phyloP scores from a whole-genome alignment of 1,140 invertebrate genomes.

The Lordiphosa mommai region DNA sequence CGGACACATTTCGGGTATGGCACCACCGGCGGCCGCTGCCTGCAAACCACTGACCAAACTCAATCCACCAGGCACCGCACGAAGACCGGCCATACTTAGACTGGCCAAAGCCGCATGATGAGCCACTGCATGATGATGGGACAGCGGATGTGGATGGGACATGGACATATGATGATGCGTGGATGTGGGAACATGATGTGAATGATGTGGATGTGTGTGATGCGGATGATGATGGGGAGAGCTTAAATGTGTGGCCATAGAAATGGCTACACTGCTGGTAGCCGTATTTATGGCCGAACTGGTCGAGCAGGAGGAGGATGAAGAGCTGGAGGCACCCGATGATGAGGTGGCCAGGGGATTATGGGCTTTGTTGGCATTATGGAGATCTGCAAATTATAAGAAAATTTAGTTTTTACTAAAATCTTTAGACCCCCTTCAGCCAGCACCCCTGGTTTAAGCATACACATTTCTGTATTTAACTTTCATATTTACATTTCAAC shows the following conservation, averaged over 20 bases:
- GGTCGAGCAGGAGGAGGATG: slow-evolving; percentile 61
- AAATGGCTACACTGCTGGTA: slow-evolving; percentile 50
- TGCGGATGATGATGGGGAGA: slow-evolving; percentile 55
- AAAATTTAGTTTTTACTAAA: slow-evolving; percentile 13
- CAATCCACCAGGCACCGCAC: slow-evolving; percentile 55
- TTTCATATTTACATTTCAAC: slow-evolving; percentile 52
- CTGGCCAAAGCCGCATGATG: slow-evolving; percentile 70
- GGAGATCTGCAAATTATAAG: slow-evolving; percentile 55
- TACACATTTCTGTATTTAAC: slow-evolving; percentile 24
- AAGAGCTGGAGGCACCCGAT: slow-evolving; percentile 54
- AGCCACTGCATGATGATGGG: slow-evolving; percentile 52
- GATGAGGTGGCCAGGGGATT: slow-evolving; percentile 52
- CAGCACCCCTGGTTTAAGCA: neutral
- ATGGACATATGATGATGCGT: slow-evolving; percentile 70
- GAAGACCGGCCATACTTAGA: slow-evolving; percentile 62
- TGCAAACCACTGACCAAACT: slow-evolving; percentile 59
- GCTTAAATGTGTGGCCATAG: slow-evolving; percentile 61
- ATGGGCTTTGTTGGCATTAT: slow-evolving; percentile 60
- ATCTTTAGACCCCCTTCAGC: slow-evolving; percentile 1
- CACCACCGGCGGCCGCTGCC: slow-evolving; percentile 57
- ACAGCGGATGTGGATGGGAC: slow-evolving; percentile 57
- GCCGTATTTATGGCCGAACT: slow-evolving; percentile 68
- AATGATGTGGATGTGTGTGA: slow-evolving; percentile 44
- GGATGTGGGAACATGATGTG: slow-evolving; percentile 39
- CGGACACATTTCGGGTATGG: slow-evolving; percentile 83